Base-by-base conservation (phyloP, 2,888 invertebrate genomes). In the Cactoblastis cactorum region DNA sequence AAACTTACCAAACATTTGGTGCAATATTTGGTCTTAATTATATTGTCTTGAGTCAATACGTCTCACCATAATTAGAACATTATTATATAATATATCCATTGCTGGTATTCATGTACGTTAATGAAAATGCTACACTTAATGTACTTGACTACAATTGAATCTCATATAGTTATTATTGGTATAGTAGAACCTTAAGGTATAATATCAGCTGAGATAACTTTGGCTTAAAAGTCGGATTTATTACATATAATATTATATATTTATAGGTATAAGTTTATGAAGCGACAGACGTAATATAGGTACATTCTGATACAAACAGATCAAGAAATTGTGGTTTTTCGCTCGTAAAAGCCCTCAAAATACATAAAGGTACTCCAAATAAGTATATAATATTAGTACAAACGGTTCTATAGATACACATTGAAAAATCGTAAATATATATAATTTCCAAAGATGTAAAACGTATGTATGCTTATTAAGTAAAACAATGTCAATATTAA, bases 21-120 rank as follows among this genome's bases (percentile, higher is more conserved):
- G 64, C 54, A 78, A 80, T 75, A 83, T 83, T 85, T 86, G 83
- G 83, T 86, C 83, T 74, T 77, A 80, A 74, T 77, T 75, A 85
- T 88, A 88, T 86, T 88, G 87, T 88, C 87, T 74, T 64, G 72
- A 74, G 73, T 71, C 56, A 65, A 69, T 73, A 60, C 59, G 63
- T 62, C 75, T 71, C 74, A 65, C 61, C 53, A 56, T 71, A 62
- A 66, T 52, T 56, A 65, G 69, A 71, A 57, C 61, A 62, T 62
- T 67, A 9, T 69, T 63, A 61, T 68, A 67, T 67, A 66, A 61
- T 68, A 67, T 67, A 66, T 61, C 63, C 59, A 63, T 66, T 63
- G 54, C 59, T 61, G 58, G 60, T 58, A 57, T 59, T 52, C 51
- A 63, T 61, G 53, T 57, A 53, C 54, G 60, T 60, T 46, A 61